These are phyloP conservation scores for Nomada hirtipes DNA, from an alignment of 2,888 invertebrate species.

Conservation along the genomic window DNA sequence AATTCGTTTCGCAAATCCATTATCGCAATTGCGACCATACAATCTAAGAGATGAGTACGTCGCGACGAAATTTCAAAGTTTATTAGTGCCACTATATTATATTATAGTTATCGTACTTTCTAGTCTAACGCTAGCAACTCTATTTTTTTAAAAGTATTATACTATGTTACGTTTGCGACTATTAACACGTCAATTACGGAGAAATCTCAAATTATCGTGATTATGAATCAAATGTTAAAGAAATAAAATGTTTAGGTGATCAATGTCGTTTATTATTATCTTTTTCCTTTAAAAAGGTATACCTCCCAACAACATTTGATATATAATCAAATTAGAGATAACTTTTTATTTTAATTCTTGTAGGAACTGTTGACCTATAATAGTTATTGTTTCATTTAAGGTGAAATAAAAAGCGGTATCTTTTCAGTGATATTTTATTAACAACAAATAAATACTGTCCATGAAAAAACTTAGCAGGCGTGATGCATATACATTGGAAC, in stretches of 20 bases:
- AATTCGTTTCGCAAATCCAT: constrained; percentile 17
- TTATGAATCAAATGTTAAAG: constrained; percentile 72
- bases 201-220: constrained; percentile 72
- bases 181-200: constrained; percentile 73
- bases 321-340: not conserved
- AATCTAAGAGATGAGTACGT: not conserved
- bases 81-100: constrained; percentile 62
- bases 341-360: not conserved
- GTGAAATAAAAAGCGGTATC: constrained; percentile 1
- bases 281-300: not conserved
- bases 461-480: constrained; percentile 73
- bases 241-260: constrained; percentile 70
- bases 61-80: constrained; percentile 52
- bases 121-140: constrained; percentile 72
- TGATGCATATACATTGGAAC: constrained; percentile 58
- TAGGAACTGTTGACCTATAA: not conserved
- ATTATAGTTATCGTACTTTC: constrained; percentile 60
- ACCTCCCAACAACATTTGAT: not conserved
- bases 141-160: constrained; percentile 71
- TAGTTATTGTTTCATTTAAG: not conserved
- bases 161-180: constrained; percentile 75
- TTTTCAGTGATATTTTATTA: constrained; percentile 77
- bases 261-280: not conserved
- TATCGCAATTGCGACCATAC: constrained; percentile 2
- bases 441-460: constrained; percentile 81